A percentile compares a stretch with the other conserved stretches of the same genome.
phyloP scores from a whole-genome alignment of 2,888 invertebrate species.

The Nebria salina region DNA sequence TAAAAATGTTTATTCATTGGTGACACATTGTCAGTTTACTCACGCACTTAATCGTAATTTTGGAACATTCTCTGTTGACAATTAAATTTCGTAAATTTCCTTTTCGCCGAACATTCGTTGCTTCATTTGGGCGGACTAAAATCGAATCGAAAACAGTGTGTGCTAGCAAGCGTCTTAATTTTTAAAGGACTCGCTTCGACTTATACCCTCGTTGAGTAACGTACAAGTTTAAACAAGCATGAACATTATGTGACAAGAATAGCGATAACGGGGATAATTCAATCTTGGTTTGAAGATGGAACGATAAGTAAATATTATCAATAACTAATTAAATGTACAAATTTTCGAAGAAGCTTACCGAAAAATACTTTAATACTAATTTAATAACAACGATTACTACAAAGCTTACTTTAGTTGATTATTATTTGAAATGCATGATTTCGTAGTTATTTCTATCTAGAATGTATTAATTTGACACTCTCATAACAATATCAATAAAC shows the following conservation, averaged over 20 bases:
- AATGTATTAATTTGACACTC: slow-evolving; percentile 9
- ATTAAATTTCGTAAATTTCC: slow-evolving; percentile 29
- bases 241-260: neutral
- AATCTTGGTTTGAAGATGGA: neutral
- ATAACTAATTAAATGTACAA: neutral
- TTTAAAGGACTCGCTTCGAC: neutral
- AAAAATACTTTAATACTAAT: neutral
- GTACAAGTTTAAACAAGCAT: neutral
- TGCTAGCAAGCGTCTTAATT: neutral
- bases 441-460: neutral
- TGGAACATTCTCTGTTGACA: slow-evolving; percentile 29
- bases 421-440: neutral
- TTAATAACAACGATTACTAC: neutral
- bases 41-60: slow-evolving; percentile 33
- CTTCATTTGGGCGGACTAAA: neutral
- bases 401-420: neutral
- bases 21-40: slow-evolving; percentile 4
- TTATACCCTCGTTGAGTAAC: neutral
- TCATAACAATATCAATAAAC: slow-evolving; percentile 13
- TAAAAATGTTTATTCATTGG: neutral
- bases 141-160: neutral
- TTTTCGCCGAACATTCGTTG: neutral
- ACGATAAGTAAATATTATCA: neutral
- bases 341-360: neutral
- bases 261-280: neutral